A percentile compares a stretch with the other conserved stretches of the same genome.
phyloP scores from a whole-genome alignment of 2,888 invertebrate genomes.

The Mesorhabditis belari region DNA sequence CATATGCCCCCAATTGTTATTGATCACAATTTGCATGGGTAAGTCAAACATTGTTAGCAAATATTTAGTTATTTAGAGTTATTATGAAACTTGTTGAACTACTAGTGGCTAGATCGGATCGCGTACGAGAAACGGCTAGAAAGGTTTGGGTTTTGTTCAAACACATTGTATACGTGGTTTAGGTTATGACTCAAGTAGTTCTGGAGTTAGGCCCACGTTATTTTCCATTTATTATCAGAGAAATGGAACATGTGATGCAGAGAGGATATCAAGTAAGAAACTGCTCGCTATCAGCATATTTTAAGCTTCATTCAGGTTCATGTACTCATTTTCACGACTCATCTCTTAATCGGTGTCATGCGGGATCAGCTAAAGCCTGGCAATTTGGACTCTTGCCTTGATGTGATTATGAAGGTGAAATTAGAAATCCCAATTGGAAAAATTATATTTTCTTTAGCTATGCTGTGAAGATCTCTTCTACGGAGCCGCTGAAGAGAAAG shows the following conservation, averaged over 20 bases:
- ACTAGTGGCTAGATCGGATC: conserved; percentile 69
- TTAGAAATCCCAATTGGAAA: too few species aligned
- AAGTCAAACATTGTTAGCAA: conserved; percentile 50
- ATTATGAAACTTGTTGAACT: conserved; percentile 74
- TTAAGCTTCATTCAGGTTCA: conserved; percentile 62
- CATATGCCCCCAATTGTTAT: conserved; percentile 66
- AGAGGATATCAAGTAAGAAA: conserved; percentile 72
- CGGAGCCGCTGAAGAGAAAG: conserved; percentile 79
- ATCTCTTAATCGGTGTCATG: conserved; percentile 69
- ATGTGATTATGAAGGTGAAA: conserved; percentile 70
- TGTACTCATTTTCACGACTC: conserved; percentile 80
- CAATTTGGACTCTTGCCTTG: conserved; percentile 73
- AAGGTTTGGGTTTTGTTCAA: conserved; percentile 5
- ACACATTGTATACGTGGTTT: not conserved
- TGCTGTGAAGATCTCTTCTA: conserved; percentile 84
- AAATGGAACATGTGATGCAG: conserved; percentile 72
- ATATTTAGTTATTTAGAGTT: conserved; percentile 21
- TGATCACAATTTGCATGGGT: conserved; percentile 61
- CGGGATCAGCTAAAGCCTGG: conserved; percentile 64
- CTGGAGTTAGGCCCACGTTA: conserved; percentile 74
- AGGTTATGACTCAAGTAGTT: conserved; percentile 68
- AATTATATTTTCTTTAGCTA: conserved; percentile 57
- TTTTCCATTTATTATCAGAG: conserved; percentile 70
- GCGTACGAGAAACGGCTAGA: conserved; percentile 27
- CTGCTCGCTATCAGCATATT: not conserved